Evolutionary conservation across 2,888 invertebrate species (phyloP), one percentile per base, ranked within the genome.

Genomic region (Dynastes grantii): DNA sequence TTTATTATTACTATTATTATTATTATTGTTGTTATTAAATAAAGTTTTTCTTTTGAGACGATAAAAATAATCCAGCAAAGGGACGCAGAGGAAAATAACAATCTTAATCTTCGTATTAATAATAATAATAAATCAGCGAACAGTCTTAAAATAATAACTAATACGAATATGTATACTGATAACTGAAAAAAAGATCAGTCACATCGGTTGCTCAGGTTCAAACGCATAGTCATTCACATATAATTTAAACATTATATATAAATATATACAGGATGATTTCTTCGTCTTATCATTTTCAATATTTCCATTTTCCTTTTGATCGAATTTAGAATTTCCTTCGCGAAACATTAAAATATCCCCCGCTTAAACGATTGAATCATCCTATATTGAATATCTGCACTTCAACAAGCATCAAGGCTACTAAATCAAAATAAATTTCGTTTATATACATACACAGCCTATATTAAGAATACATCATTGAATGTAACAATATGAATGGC

Each of bases 381-480:
- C 55, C 55, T 58, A 58, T 58, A 58, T 58, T 49, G 16, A 58
- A 71, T 78, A 79, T 78, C 79, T 68, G 70, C 77, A 70, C 77
- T 76, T 75, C 78, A 79, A 64, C 78, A 80, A 76, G 76, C 78
- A 78, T 80, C 80, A 82, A 78, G 79, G 81, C 85, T 82, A 49
- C 27, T 68, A 81, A 82, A 81, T 80, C 81, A 81, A 80, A 55
- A 81, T 78, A 63, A 64, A 71, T 79, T 80, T 80, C 76, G 78
- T 80, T 80, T 88, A 88, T 88, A 81, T 88, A 88, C 88, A 88
- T 86, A 88, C 88, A 88, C 88, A 88, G 88, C 88, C 88, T 87
- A 88, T 87, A 87, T 86, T 87, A 85, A 87, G 86, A 84, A 85
- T 85, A 87, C 73, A 79, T 79, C 77, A 79, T 79, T 77, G 79